Percentiles rank a stretch among this genome's conserved stretches.
Evolutionary conservation across 2,113 vertebrate species (phyloP).

Genomic region (Perca fluviatilis): DNA sequence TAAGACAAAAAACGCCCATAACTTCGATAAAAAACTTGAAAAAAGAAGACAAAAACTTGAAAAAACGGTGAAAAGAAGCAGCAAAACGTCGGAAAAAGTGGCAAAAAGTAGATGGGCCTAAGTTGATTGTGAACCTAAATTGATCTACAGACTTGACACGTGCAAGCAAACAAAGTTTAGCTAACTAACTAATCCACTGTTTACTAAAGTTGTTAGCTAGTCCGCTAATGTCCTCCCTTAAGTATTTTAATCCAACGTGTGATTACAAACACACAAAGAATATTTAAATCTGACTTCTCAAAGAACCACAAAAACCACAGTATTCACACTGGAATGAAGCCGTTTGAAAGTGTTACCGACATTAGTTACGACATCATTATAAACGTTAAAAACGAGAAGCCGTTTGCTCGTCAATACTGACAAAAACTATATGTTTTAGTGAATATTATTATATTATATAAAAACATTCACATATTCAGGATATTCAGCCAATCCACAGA

Average conservation of each 20-base stretch:
- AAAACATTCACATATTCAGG: slow-evolving; percentile 67
- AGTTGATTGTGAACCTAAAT: too few species aligned
- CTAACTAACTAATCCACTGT: too few species aligned
- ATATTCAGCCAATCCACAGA: slow-evolving; percentile 3
- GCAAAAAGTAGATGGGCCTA: too few species aligned
- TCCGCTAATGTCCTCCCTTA: too few species aligned
- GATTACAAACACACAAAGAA: neutral
- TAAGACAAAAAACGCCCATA: too few species aligned
- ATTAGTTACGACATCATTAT: neutral
- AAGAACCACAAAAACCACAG: neutral
- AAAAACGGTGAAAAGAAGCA: too few species aligned
- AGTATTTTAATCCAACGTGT: neutral
- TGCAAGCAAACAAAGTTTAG: too few species aligned
- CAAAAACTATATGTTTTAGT: slow-evolving; percentile 7
- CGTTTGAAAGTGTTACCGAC: neutral
- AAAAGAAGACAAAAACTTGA: too few species aligned
- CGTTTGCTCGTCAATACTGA: neutral
- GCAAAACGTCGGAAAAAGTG: too few species aligned
- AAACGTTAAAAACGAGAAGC: neutral
- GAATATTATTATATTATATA: neutral
- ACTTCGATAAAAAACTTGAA: too few species aligned
- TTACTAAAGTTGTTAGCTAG: too few species aligned
- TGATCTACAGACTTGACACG: too few species aligned
- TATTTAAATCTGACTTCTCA: neutral
- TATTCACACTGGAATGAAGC: slow-evolving; percentile 45